Evolutionary conservation across 1,140 invertebrate genomes (phyloP).

Genomic region (Anoplophora glabripennis): DNA sequence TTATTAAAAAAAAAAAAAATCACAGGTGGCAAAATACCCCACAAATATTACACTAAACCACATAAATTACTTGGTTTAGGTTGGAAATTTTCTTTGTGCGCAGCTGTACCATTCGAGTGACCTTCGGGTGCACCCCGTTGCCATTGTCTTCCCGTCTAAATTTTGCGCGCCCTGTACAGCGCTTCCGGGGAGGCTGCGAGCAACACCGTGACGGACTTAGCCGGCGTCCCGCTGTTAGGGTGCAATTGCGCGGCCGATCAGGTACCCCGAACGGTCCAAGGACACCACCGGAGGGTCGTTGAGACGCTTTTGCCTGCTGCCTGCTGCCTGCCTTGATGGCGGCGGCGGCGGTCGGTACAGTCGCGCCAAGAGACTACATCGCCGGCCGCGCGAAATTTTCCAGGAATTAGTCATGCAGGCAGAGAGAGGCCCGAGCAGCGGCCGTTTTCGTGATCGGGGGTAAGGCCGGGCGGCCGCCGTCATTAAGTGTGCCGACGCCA

Average conservation of each 20-base stretch:
- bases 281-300: conserved; percentile 15
- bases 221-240: conserved; percentile 10
- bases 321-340: neutral
- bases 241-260: conserved; percentile 24
- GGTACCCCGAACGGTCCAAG: conserved; percentile 18
- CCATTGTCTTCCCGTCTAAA: too few relatives aligned
- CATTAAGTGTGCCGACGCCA: neutral
- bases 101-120: too few relatives aligned
- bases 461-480: neutral
- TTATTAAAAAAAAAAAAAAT: too few relatives aligned
- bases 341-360: conserved; percentile 5
- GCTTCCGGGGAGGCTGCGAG: neutral
- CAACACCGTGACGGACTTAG: conserved; percentile 11
- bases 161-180: too few relatives aligned
- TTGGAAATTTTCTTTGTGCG: too few relatives aligned
- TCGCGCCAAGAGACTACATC: conserved; percentile 10
- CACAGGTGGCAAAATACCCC: too few relatives aligned
- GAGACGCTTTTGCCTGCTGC: conserved; percentile 3
- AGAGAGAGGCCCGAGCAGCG: neutral
- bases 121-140: too few relatives aligned
- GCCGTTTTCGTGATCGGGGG: neutral
- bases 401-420: conserved; percentile 14
- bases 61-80: too few relatives aligned
- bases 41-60: too few relatives aligned
- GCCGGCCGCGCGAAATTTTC: conserved; percentile 22